Evolutionary conservation across 2,113 vertebrate genomes (phyloP), one percentile per base, ranked within the genome.

Genomic region (Panthera leo): DNA sequence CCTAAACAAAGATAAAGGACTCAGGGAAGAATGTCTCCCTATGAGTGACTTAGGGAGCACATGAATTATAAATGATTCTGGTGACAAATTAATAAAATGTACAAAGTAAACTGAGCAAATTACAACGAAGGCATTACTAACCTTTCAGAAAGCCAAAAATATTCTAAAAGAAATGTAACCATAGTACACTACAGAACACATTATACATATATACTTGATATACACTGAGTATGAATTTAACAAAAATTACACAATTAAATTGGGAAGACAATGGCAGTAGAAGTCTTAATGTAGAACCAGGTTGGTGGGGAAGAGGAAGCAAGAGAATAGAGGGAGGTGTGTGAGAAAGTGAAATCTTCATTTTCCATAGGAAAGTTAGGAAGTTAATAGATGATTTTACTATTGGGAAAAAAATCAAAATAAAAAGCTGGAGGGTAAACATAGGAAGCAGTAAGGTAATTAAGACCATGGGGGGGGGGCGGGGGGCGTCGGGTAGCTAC

Each of bases 71-170:
- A 73, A 39, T 42, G 48, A 91, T 78, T 51, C 61, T 78, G 34
- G 11, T 91, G n/a, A 75, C 82, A 68, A 48, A 80, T 53, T 63
- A 93, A 76, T 39, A 93, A 23, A 90, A 55, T 48, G 76, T 13
- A 93, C 7, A 84, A 89, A 92, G n/a, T 27, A 89, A 68, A 51
- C 0, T 13, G 10, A 87, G 36, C 61, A 53, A 91, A 94, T 84
- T 90, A 79, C 29, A 93, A 88, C 45, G 15, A 91, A 90, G 25
- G 9, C 63, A 79, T 76, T 86, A 51, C 36, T 63, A 55, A 55
- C 67, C 58, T 71, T 91, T n/a, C 42, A 89, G 39, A 91, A 91
- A 97, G 29, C 15, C 14, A 92, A 90, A 91, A 76, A 29, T 53
- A 70, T 51, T 91, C 80, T 88, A 92, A 82, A 84, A 36, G 23